Conservation (phyloP, 2,797 vertebrate genomes). For the Lepidocolaptes lacrymiger region DNA sequence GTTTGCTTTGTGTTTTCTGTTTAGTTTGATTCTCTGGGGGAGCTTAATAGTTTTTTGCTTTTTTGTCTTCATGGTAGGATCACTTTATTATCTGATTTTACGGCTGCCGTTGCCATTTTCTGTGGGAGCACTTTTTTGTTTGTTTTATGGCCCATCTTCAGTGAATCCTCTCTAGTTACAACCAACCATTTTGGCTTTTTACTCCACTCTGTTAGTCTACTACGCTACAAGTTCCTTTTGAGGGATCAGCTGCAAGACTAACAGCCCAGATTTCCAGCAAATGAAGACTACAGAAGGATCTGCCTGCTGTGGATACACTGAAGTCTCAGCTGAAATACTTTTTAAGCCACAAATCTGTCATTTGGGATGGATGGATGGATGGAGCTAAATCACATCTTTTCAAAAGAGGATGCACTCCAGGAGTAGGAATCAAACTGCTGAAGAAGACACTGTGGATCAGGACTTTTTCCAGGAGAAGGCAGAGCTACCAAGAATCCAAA, state of each 20-base stretch:
- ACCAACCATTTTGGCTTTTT: neutral
- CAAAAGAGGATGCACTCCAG: neutral
- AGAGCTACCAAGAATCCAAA: neutral
- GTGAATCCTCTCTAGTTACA: slow-evolving; percentile 47
- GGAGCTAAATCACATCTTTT: neutral
- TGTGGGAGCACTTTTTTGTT: slow-evolving; percentile 29
- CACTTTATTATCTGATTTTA: slow-evolving; percentile 54
- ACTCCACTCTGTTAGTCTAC: neutral
- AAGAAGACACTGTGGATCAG: neutral
- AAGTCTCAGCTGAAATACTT: neutral
- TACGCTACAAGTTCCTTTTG: neutral
- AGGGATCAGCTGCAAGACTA: neutral
- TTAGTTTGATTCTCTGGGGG: slow-evolving; percentile 62
- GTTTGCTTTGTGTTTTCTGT: slow-evolving; percentile 61
- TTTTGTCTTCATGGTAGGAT: slow-evolving; percentile 32
- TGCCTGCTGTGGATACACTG: neutral
- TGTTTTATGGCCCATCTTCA: slow-evolving; percentile 46
- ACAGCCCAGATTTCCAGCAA: neutral
- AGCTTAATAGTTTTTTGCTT: slow-evolving; percentile 46
- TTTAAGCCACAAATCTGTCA: neutral
- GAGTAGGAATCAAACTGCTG: neutral
- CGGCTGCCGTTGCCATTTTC: slow-evolving; percentile 43
- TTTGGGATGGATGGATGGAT: neutral
- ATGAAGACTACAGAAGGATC: neutral
- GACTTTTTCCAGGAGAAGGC: neutral